Evolutionary conservation across 35 echinoderm and acorn worm species (phyloP).

Genomic region (Holothuria glaberrima): DNA sequence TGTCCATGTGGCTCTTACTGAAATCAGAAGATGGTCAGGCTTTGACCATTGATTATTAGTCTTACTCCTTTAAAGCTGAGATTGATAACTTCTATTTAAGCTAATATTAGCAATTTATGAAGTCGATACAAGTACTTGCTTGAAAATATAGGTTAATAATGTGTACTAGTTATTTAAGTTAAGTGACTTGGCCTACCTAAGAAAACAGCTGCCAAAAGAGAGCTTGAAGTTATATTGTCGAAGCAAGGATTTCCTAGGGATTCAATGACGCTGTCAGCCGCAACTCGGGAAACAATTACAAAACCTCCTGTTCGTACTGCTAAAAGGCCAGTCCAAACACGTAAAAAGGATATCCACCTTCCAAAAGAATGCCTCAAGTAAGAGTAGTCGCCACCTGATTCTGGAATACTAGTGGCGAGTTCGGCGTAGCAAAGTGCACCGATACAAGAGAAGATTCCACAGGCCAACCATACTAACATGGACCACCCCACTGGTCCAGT

Average conservation of each 20-base stretch:
- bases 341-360: conserved; percentile 28
- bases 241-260: not conserved
- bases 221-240: not conserved
- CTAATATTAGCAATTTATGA: no score
- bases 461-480: conserved; percentile 71
- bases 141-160: no score
- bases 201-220: not conserved
- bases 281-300: conserved; percentile 1
- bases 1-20: no score
- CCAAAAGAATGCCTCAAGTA: conserved; percentile 51
- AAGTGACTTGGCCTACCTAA: conserved; percentile 16
- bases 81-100: no score
- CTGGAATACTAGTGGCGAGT: conserved; percentile 68
- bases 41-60: no score
- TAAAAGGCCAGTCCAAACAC: conserved; percentile 27
- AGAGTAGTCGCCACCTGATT: conserved; percentile 83
- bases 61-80: no score
- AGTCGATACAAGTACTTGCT: no score
- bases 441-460: conserved; percentile 76
- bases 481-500: conserved; percentile 73
- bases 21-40: no score
- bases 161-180: no score
- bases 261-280: not conserved
- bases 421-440: conserved; percentile 92
- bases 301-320: not conserved